Evolutionary conservation across 30 jellyfish, hydroid and myxozoan species (phyloP), one percentile per base, ranked within the genome.

Genomic region (Chrysaora quinquecirrha): DNA sequence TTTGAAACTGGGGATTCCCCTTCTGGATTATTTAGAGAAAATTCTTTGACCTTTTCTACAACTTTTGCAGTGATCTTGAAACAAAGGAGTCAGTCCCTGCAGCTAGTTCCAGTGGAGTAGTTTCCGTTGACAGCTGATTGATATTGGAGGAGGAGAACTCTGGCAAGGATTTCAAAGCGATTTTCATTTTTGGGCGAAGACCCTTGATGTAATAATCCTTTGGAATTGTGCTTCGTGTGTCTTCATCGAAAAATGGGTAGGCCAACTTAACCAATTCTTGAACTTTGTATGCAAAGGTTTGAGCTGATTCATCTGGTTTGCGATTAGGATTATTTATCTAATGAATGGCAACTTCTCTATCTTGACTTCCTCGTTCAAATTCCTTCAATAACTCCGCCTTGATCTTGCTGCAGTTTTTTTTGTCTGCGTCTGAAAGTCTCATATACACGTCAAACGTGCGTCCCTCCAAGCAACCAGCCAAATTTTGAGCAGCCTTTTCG

Each of bases 381-480:
- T 79, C 90, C 29, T 79, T 79, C 19, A 79, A 24, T 52, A 68
- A 52, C 56, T 81, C 84, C 4, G 49, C 75, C 76, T 66, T 70
- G 31, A 81, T 81, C 32, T 81, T 81, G 2, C 34, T 33, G 24
- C n/a, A 1, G 4, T 66, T 63, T 68, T 81, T 65, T 66, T 66
- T 81, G 75, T 66, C 85, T 43, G 66, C 91, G 19, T 50, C 84
- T 1, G 84, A 60, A 10, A 81, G 75, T 46, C 85, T 28, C 78
- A 81, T 65, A 35, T 68, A 81, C 23, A 81, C 91, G 56, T 81
- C 85, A 58, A 81, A 81, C 9, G n/a, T n/a, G n/a, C n/a, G n/a
- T n/a, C n/a, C n/a, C n/a, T n/a, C n/a, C n/a, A n/a, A n/a, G n/a
- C n/a, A n/a, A n/a, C n/a, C n/a, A n/a, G n/a, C n/a, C n/a, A n/a